Conservation (phyloP, 2,797 vertebrate species). For the Sebastolobus altivelis region DNA sequence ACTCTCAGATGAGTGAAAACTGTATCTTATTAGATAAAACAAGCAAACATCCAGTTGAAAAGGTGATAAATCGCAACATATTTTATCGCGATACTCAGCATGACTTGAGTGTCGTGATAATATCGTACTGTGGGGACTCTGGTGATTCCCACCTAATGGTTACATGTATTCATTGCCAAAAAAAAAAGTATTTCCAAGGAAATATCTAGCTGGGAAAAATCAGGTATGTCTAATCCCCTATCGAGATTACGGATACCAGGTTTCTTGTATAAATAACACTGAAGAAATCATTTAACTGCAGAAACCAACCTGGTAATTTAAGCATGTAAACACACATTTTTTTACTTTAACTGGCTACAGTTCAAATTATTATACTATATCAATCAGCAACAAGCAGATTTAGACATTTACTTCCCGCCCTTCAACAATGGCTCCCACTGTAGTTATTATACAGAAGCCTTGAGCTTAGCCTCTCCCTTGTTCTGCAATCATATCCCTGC, state of each 20-base stretch:
- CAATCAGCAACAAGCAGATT: slow-evolving; percentile 41
- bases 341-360: neutral
- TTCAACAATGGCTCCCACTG: slow-evolving; percentile 65
- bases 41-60: too few relatives aligned
- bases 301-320: neutral
- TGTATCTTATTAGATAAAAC: too few relatives aligned
- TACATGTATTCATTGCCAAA: too few relatives aligned
- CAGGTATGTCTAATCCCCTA: neutral
- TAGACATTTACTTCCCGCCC: slow-evolving; percentile 41
- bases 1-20: too few relatives aligned
- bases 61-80: too few relatives aligned
- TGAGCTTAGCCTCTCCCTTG: slow-evolving; percentile 60
- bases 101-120: too few relatives aligned
- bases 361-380: neutral
- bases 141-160: too few relatives aligned
- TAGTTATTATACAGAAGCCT: slow-evolving; percentile 72
- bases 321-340: neutral
- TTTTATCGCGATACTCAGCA: too few relatives aligned
- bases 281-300: neutral
- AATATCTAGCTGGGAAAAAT: neutral
- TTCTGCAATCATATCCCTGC: slow-evolving; percentile 61
- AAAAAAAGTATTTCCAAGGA: too few relatives aligned
- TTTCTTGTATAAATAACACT: neutral
- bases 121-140: too few relatives aligned
- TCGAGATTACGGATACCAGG: neutral